Conservation (phyloP, 1,140 invertebrate species). For the Brachionus manjavacas region DNA sequence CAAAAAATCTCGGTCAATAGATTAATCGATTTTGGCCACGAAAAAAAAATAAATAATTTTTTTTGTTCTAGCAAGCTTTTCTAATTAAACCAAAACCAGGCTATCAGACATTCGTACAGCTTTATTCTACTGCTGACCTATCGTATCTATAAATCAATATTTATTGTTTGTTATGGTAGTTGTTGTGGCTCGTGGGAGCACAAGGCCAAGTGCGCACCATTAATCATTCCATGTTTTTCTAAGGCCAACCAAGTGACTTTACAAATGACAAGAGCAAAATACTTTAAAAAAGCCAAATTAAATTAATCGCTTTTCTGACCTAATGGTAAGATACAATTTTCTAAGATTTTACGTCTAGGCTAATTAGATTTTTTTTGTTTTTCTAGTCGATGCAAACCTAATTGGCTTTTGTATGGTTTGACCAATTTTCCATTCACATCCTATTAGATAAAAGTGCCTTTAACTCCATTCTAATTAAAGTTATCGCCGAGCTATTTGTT, state of each 20-base stretch:
- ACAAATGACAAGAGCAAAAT: neutral
- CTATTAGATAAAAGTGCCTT: neutral
- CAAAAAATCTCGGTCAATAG: conserved; percentile 25
- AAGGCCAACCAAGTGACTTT: neutral
- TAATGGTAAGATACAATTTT: neutral
- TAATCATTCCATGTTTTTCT: neutral
- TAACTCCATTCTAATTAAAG: neutral
- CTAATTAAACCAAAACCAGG: conserved; percentile 14
- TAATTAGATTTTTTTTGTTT: conserved; percentile 14
- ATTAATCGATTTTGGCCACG: conserved; percentile 17
- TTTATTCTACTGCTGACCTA: neutral
- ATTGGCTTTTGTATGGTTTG: neutral
- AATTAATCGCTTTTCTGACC: conserved; percentile 29
- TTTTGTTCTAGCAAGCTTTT: conserved; percentile 9
- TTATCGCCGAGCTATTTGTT: neutral
- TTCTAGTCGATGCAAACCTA: neutral
- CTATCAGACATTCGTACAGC: neutral
- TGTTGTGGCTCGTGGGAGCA: neutral
- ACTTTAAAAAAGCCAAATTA: neutral
- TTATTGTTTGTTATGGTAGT: neutral
- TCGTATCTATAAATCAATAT: conserved; percentile 20
- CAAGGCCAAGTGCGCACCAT: neutral
- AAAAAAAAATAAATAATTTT: conserved; percentile 34
- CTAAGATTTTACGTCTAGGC: conserved; percentile 14
- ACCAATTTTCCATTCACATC: neutral